Conservation (phyloP, 2,888 invertebrate species). For the Ochropleura leucogaster region DNA sequence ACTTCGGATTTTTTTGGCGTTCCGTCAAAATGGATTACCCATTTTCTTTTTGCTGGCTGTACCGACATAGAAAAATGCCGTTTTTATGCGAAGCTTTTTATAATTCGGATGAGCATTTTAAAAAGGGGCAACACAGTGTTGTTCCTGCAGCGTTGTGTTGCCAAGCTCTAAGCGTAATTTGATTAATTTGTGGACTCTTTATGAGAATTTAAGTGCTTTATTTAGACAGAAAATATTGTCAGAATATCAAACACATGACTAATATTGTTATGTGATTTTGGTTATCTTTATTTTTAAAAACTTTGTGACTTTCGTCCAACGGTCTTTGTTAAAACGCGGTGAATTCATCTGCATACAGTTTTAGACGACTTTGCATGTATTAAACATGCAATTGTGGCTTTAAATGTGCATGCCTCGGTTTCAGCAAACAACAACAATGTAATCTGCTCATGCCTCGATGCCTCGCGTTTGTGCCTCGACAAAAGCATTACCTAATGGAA, state of each 20-base stretch:
- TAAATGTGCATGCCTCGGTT: slow-evolving; percentile 23
- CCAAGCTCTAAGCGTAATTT: slow-evolving; percentile 20
- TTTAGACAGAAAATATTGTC: slow-evolving; percentile 2
- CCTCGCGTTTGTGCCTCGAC: slow-evolving; percentile 19
- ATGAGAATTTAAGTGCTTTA: slow-evolving; percentile 16
- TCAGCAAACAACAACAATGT: slow-evolving; percentile 41
- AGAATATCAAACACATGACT: not conserved
- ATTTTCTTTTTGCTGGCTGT: slow-evolving; percentile 74
- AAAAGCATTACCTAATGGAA: slow-evolving; percentile 25
- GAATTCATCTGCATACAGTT: slow-evolving; percentile 17
- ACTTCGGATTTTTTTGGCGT: slow-evolving; percentile 71
- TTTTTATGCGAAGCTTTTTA: slow-evolving; percentile 66
- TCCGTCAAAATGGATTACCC: slow-evolving; percentile 77
- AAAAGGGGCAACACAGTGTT: slow-evolving; percentile 32
- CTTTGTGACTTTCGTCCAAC: not conserved
- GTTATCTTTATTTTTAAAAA: not conserved
- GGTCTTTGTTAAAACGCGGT: not conserved
- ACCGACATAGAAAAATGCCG: slow-evolving; percentile 69
- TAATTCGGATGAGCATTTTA: slow-evolving; percentile 63
- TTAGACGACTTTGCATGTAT: slow-evolving; percentile 23
- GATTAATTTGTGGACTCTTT: slow-evolving; percentile 35
- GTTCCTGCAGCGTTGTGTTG: slow-evolving; percentile 25
- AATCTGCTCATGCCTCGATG: slow-evolving; percentile 37
- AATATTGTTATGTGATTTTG: slow-evolving; percentile 2
- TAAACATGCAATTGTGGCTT: slow-evolving; percentile 20